Conservation (phyloP, 1,140 invertebrate species). For the Cydia fagiglandana region DNA sequence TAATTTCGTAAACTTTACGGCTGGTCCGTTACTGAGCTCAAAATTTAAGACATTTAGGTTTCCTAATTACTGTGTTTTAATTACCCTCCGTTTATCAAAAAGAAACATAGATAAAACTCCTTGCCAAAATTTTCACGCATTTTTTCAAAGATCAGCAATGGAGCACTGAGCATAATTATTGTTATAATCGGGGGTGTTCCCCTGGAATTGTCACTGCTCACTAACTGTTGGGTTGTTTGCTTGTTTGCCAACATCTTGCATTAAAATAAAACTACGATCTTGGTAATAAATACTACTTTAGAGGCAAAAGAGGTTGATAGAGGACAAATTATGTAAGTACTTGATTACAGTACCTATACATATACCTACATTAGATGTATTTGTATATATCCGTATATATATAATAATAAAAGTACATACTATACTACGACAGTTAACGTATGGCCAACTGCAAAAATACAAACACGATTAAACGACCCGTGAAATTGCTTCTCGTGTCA, state of each 20-base stretch:
- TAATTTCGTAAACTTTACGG: conserved; percentile 27
- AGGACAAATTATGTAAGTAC: too few relatives aligned
- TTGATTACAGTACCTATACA: too few relatives aligned
- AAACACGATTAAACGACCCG: conserved; percentile 52
- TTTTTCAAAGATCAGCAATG: not conserved
- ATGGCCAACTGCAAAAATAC: conserved; percentile 33
- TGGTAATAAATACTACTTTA: too few relatives aligned
- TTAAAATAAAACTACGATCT: too few relatives aligned
- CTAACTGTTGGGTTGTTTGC: too few relatives aligned
- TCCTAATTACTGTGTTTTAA: not conserved
- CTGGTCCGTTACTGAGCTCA: not conserved
- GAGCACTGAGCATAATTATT: too few relatives aligned
- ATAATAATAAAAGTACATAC: not conserved
- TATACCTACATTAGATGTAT: too few relatives aligned
- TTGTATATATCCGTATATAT: too few relatives aligned
- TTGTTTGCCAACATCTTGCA: too few relatives aligned
- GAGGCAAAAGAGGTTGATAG: too few relatives aligned
- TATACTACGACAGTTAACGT: not conserved
- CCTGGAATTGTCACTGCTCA: too few relatives aligned
- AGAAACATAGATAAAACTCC: not conserved
- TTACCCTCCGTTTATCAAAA: not conserved
- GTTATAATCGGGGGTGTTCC: too few relatives aligned
- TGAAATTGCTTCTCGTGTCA: conserved; percentile 59
- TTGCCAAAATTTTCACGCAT: not conserved
- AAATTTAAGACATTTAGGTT: conserved; percentile 12